Base-by-base conservation (phyloP, 35 echinoderm and acorn worm species). In the Lytechinus pictus region DNA sequence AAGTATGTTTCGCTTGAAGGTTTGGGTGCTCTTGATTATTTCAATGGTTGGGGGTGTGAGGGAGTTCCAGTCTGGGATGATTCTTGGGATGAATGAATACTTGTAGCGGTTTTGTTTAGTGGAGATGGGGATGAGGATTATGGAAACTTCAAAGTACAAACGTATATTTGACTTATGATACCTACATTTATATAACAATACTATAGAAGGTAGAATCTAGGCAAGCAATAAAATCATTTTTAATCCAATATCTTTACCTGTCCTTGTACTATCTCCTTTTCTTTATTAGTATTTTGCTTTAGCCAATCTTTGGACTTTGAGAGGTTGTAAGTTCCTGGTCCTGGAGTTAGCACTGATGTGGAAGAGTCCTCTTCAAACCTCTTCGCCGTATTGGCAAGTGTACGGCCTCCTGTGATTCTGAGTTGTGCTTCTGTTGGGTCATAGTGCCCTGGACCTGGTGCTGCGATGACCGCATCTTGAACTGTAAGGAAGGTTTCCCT, bases 371-470 rank as follows among this genome's bases (percentile, higher is more conserved):
- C 96, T 54, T 96, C 94, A 86, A 99, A 99, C 11, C 98, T 94
- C 56, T 95, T 97, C 16, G 97, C 60, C 61, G 61, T 94, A 94
- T 99, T 99, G 52, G 98, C 98, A n/a, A 99, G 96, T n/a, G 98
- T 97, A 21, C 93, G 95, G 92, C 98, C 98, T 3, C 98, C 98
- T 10, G 51, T 97, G 52, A 99, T 96, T 86, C 29, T 97, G 52
- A 92, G 89, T 86, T 98, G 96, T 28, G 29, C 66, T 16, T 93
- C 92, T 2, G 57, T 52, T 8, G 97, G 98, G 55, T 99, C 98
- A 61, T 99, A 99, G n/a, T 99, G 98, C 29, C 98, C 98, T 28
- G 98, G 98, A 14, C 98, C 98, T 60, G 98, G 98, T 71, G 98
- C 98, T 86, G 98, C 98, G 86, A 99, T 99, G 24, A 99, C 98